phyloP scores from a whole-genome alignment of 2,113 vertebrate species.

The Podilymbus podiceps region DNA sequence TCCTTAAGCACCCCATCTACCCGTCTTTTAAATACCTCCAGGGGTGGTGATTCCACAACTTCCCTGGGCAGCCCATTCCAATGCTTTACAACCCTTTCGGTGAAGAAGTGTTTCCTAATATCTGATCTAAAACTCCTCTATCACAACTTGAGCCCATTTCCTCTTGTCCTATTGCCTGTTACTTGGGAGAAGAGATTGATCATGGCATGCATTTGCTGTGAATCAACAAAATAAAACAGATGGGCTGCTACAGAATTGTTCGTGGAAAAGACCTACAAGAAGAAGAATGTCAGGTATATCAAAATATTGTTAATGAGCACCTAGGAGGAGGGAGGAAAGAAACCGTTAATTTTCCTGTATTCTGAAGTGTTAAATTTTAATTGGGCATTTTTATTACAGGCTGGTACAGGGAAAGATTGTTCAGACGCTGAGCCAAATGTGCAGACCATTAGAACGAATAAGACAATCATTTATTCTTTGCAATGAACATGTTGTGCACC shows the following conservation, averaged over 20 bases:
- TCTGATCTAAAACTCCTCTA: no score
- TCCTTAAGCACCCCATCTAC: no score
- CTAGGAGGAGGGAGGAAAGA: not conserved
- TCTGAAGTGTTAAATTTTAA: constrained; percentile 51
- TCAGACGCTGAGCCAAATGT: not conserved
- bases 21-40: no score
- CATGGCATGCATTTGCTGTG: not conserved
- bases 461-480: not conserved
- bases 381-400: constrained; percentile 19
- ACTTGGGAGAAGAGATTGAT: not conserved
- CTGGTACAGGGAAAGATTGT: not conserved
- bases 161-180: no score
- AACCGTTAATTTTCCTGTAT: constrained; percentile 17
- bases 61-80: no score
- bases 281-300: not conserved
- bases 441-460: not conserved
- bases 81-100: no score
- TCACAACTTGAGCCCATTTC: no score
- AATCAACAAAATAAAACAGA: constrained; percentile 26
- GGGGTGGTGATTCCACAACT: no score
- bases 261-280: not conserved
- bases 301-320: constrained; percentile 33
- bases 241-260: not conserved
- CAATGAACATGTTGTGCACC: not conserved
- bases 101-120: no score